Evolutionary conservation across 1,140 invertebrate genomes (phyloP), one percentile per base, ranked within the genome.

Genomic region (Metopolophium dirhodum): DNA sequence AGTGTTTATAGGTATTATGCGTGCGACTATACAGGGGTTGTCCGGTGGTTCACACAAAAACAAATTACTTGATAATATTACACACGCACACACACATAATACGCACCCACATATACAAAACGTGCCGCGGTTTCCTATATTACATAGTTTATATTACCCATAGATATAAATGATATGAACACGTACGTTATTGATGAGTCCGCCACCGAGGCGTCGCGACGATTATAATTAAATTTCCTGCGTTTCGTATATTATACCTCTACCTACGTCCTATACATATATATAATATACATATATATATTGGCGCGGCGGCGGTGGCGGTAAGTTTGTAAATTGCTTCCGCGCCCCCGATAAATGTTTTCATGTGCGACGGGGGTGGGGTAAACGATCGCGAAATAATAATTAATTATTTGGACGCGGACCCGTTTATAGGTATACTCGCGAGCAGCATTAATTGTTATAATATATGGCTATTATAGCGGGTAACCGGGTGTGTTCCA

Each of bases 371-470:
- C 47, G 47, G n/a, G 30, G 51, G 30, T 14, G 68, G 91, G 47
- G 7, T 26, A 83, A 85, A 93, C 37, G 26, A 93, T 86, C 82
- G 91, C 91, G 49, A 93, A 93, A 93, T 45, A 85, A 45, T 57
- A 86, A 93, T 93, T 85, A 86, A 93, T 93, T 85, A 93, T 92
- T 85, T 45, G 22, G 91, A 57, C 91, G 77, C 11, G 6, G 61
- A 18, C 30, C 49, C 35, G 49, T 85, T 54, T 68, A 61, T 68
- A 26, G 18, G 20, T 51, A 51, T 14, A 57, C 30, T 68, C 30
- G 26, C 9, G 18, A 14, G 1, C 61, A 77, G 61, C 61, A 77
- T 77, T 77, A 77, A 77, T n/a, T 77, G 61, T 18, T 77, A n/a
- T n/a, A 77, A 77, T 77, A 77, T n/a, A 77, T n/a, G 14, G 61